These are phyloP conservation scores for Danio tinwini DNA, from an alignment of 2,797 vertebrate genomes.

Conservation along the genomic window DNA sequence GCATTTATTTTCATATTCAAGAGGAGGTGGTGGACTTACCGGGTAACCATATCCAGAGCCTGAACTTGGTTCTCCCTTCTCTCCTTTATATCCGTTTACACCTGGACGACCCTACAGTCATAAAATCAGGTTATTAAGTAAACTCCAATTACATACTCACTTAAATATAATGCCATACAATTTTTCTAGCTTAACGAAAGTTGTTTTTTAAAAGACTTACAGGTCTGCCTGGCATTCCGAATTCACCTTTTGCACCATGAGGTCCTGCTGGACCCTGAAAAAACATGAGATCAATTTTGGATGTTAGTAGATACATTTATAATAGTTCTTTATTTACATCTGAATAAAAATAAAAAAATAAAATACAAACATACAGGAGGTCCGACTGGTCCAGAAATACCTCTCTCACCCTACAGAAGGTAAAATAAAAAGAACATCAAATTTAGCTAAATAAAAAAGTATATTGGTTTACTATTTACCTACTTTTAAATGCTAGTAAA, in stretches of 20 bases:
- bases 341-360: neutral
- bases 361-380: conserved; percentile 75
- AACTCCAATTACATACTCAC: neutral
- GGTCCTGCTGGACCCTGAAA: conserved; percentile 75
- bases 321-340: neutral
- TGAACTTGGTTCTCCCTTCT: conserved; percentile 85
- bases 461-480: neutral
- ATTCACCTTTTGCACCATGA: conserved; percentile 90
- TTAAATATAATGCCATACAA: neutral
- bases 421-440: neutral
- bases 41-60: conserved; percentile 70
- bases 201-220: conserved; percentile 76
- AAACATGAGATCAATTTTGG: conserved; percentile 21
- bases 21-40: conserved; percentile 75
- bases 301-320: neutral
- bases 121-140: conserved; percentile 19
- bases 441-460: no score
- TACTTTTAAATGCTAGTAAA: neutral
- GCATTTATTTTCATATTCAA: neutral
- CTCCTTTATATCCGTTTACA: conserved; percentile 93
- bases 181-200: neutral
- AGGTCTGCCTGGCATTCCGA: conserved; percentile 95
- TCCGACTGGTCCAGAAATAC: conserved; percentile 74
- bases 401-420: conserved; percentile 74
- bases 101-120: conserved; percentile 88